Conservation (phyloP, 2,113 vertebrate genomes). For the Gallinago undulata region DNA sequence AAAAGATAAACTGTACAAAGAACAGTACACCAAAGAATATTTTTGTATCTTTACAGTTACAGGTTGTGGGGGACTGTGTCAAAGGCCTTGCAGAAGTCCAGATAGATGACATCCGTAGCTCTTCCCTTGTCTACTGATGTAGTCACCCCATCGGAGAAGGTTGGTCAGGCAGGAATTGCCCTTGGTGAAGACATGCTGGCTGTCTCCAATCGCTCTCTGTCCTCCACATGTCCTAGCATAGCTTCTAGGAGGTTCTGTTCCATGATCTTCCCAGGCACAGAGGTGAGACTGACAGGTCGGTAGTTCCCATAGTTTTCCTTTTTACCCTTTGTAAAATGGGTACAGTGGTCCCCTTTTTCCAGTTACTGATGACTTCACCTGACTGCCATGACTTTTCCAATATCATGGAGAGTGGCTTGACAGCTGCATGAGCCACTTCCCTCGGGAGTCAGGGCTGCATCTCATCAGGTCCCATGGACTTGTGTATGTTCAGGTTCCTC, state of each 20-base stretch:
- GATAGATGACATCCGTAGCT: not conserved
- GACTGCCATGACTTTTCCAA: not conserved
- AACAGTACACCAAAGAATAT: not conserved
- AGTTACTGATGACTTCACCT: not conserved
- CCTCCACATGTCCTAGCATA: not conserved
- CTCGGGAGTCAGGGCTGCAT: not conserved
- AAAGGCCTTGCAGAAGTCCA: not conserved
- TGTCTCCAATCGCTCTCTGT: not conserved
- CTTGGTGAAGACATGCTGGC: not conserved
- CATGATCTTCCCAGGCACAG: not conserved
- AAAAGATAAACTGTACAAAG: not conserved
- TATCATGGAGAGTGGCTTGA: not conserved
- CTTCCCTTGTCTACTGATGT: not conserved
- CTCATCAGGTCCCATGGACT: not conserved
- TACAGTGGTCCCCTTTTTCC: not conserved
- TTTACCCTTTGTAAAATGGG: not conserved
- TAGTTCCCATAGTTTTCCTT: not conserved
- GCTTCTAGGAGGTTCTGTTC: not conserved
- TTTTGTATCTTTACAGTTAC: not conserved
- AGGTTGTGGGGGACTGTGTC: not conserved
- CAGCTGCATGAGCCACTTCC: not conserved
- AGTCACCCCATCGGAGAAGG: not conserved
- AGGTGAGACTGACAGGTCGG: not conserved
- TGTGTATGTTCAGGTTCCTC: not conserved
- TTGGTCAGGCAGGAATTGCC: not conserved